Evolutionary conservation across 1,140 invertebrate species (phyloP).

Genomic region (Sogatella furcifera): DNA sequence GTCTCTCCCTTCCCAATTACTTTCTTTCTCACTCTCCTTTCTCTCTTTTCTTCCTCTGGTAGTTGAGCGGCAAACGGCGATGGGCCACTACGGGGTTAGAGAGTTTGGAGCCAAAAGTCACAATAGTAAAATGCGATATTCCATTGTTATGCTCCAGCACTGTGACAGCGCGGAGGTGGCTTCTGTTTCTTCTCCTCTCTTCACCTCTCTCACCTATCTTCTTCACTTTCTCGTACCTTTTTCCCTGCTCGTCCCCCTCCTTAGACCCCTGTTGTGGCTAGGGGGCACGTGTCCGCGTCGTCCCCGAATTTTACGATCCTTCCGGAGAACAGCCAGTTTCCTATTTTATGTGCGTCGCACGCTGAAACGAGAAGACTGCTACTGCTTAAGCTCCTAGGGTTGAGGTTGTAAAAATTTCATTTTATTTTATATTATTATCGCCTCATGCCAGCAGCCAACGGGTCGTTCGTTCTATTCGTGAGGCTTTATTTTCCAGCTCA

Average conservation of each 20-base stretch:
- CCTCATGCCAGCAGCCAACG: neutral
- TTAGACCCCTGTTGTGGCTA: neutral
- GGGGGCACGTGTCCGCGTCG: neutral
- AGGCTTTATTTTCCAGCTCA: too few species aligned
- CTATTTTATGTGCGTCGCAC: too few species aligned
- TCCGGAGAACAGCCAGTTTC: neutral
- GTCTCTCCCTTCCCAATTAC: too few species aligned
- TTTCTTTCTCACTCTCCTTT: too few species aligned
- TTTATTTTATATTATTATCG: slow-evolving; percentile 1
- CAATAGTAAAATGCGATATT: neutral
- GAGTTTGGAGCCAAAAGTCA: neutral
- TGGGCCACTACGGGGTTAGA: too few species aligned
- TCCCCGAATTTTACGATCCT: neutral
- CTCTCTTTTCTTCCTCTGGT: too few species aligned
- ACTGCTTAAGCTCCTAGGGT: neutral
- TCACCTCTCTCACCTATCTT: too few species aligned
- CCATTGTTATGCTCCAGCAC: neutral
- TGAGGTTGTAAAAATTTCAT: neutral
- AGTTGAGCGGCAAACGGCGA: too few species aligned
- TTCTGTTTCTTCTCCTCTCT: too few species aligned
- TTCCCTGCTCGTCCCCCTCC: neutral
- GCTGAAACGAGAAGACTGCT: too few species aligned
- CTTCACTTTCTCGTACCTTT: too few species aligned
- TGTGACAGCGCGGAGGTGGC: neutral
- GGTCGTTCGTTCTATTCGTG: neutral